Evolutionary conservation across 2,113 vertebrate genomes (phyloP).

Genomic region (Chunga burmeisteri): DNA sequence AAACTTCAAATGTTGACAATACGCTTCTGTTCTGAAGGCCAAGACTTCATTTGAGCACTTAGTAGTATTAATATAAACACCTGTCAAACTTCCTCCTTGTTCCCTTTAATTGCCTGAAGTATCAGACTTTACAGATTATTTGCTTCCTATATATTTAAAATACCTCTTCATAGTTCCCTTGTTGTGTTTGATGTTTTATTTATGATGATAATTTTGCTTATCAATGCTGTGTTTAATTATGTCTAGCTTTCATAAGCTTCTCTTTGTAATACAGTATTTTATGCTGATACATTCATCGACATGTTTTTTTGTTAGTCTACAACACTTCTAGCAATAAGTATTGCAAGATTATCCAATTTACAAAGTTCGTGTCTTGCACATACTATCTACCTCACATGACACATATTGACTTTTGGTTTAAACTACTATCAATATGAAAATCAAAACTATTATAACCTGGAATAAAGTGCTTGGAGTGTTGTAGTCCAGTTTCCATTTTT

Average conservation of each 20-base stretch:
- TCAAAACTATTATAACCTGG: background rate
- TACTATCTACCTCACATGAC: background rate
- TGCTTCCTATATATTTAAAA: background rate
- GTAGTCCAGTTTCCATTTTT: background rate
- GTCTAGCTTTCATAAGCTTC: background rate
- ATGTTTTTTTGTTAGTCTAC: background rate
- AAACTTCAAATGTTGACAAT: background rate
- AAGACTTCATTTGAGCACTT: background rate
- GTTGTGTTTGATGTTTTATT: slow-evolving; percentile 24
- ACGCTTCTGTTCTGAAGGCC: background rate
- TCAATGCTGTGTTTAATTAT: background rate
- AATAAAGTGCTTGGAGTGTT: background rate
- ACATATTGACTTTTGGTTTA: background rate
- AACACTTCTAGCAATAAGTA: background rate
- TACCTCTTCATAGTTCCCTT: background rate
- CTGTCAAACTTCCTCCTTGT: background rate
- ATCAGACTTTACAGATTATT: background rate
- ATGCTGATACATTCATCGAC: background rate
- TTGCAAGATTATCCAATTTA: background rate
- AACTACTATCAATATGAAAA: background rate
- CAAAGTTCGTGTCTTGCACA: background rate
- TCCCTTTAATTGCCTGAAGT: background rate
- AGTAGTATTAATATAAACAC: background rate
- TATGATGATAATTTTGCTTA: background rate
- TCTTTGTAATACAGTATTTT: background rate